These are phyloP conservation scores for Zaprionus lachaisei DNA, from an alignment of 1,140 invertebrate species.

Conservation along the genomic window DNA sequence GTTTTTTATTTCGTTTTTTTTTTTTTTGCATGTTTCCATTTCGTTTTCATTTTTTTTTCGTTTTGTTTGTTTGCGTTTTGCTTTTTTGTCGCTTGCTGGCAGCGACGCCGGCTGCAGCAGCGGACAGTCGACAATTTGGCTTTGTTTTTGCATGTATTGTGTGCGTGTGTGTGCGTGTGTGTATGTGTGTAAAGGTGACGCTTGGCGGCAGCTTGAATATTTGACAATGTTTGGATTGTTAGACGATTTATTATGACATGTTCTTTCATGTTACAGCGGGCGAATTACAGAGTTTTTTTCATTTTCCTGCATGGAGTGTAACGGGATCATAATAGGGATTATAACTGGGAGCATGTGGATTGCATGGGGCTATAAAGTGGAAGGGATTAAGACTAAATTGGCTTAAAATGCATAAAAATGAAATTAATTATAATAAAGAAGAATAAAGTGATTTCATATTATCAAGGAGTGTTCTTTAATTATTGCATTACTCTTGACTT, in stretches of 20 bases:
- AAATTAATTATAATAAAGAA: not conserved
- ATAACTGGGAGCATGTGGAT: not conserved
- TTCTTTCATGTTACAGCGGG: conserved; percentile 27
- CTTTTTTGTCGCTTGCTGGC: conserved; percentile 61
- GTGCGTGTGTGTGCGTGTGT: not conserved
- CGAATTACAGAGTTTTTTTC: conserved; percentile 14
- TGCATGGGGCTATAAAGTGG: not conserved
- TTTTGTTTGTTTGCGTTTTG: conserved; percentile 59
- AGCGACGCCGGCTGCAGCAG: conserved; percentile 34
- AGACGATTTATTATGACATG: conserved; percentile 43
- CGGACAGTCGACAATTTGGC: conserved; percentile 38
- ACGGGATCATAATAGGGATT: not conserved
- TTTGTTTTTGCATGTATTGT: conserved; percentile 19
- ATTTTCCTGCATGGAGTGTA: not conserved
- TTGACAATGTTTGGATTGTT: conserved; percentile 47
- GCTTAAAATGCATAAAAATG: not conserved
- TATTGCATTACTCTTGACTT: too few relatives aligned
- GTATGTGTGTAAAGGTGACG: conserved; percentile 2
- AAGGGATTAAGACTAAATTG: not conserved
- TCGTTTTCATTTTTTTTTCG: conserved; percentile 25
- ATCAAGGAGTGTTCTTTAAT: too few relatives aligned
- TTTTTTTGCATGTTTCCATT: conserved; percentile 33
- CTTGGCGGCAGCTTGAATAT: conserved; percentile 15
- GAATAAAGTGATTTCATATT: not conserved
- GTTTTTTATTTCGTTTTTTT: conserved; percentile 15